phyloP scores from a whole-genome alignment of 2,113 vertebrate species.

The Oostethus manadensis region DNA sequence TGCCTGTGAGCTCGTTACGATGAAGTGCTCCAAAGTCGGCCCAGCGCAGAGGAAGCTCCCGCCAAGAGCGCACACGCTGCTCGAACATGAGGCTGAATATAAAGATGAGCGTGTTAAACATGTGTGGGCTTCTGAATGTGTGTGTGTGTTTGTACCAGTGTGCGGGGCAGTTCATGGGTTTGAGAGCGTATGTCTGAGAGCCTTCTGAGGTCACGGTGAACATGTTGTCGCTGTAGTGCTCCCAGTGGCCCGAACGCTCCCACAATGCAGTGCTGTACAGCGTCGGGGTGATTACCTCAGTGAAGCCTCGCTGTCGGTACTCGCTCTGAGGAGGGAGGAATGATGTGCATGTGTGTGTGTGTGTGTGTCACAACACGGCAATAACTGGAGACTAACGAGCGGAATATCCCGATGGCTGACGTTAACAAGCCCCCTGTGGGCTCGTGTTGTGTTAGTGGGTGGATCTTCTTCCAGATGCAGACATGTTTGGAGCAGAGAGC shows the following conservation, averaged over 20 bases:
- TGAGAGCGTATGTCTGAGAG: slow-evolving; percentile 79
- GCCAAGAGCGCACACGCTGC: slow-evolving; percentile 86
- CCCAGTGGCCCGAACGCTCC: slow-evolving; percentile 90
- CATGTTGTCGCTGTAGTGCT: slow-evolving; percentile 86
- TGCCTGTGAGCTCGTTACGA: slow-evolving; percentile 82
- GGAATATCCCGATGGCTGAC: slow-evolving; percentile 36
- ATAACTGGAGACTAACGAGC: slow-evolving; percentile 24
- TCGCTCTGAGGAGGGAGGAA: slow-evolving; percentile 74
- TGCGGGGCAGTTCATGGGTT: slow-evolving; percentile 95
- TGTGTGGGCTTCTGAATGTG: background rate
- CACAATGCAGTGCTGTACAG: slow-evolving; percentile 82
- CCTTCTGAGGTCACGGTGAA: slow-evolving; percentile 75
- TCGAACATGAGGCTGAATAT: slow-evolving; percentile 83
- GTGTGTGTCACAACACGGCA: slow-evolving; percentile 15
- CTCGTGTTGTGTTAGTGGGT: background rate
- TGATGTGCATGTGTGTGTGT: slow-evolving; percentile 12
- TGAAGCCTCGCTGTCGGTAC: slow-evolving; percentile 80
- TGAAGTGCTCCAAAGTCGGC: slow-evolving; percentile 90
- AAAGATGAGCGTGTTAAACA: slow-evolving; percentile 1
- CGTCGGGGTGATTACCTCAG: slow-evolving; percentile 87
- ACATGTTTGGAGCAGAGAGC: background rate
- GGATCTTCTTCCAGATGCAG: background rate
- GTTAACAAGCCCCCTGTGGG: background rate
- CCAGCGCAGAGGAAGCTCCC: slow-evolving; percentile 86
- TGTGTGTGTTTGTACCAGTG: slow-evolving; percentile 78